phyloP scores from a whole-genome alignment of 2,113 vertebrate genomes.

The Tringa solitaria region DNA sequence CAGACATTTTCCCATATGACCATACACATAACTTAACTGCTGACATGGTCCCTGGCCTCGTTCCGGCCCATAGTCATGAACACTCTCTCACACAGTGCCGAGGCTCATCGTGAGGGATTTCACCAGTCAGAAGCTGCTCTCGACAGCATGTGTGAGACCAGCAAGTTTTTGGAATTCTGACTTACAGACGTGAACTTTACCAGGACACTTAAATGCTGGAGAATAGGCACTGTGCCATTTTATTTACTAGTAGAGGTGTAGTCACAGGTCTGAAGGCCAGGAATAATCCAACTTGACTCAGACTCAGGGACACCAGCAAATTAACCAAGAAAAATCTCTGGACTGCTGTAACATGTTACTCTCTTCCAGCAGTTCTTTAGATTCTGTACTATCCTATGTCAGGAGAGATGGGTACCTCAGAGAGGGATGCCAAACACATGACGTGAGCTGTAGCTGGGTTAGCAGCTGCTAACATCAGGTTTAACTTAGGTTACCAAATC shows the following conservation, averaged over 20 bases:
- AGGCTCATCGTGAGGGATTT: neutral
- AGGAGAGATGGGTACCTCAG: neutral
- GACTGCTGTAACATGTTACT: neutral
- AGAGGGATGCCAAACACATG: neutral
- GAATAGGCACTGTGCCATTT: neutral
- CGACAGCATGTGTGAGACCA: neutral
- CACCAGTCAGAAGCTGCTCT: neutral
- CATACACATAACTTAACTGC: neutral
- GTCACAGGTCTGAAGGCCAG: neutral
- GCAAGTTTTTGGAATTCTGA: neutral
- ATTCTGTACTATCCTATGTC: neutral
- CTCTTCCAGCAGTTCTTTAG: neutral
- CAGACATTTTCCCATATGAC: neutral
- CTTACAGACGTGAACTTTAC: neutral
- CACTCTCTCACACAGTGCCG: neutral
- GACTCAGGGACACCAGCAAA: neutral
- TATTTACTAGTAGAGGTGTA: neutral
- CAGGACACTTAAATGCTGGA: neutral
- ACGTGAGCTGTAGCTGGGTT: neutral
- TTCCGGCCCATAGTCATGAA: neutral
- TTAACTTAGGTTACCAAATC: slow-evolving; percentile 6
- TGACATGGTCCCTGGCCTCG: neutral
- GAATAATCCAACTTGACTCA: neutral
- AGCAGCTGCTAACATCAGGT: neutral
- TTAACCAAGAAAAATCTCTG: neutral